These are phyloP conservation scores for Clunio marinus DNA, from an alignment of 2,888 invertebrate species.

Conservation along the genomic window DNA sequence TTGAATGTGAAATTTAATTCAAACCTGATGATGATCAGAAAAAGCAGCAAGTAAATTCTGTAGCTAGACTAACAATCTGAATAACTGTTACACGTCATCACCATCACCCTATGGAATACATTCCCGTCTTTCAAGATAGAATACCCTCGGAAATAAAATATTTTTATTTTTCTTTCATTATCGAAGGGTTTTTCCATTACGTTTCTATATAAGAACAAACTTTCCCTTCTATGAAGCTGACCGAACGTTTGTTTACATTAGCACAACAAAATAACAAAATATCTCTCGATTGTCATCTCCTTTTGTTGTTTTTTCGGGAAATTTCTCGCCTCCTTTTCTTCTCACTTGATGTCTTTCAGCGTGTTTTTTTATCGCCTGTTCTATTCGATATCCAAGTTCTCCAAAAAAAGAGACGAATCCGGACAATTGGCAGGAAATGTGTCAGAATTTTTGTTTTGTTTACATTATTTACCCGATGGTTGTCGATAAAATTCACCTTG, in stretches of 20 bases:
- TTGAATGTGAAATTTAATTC: too few relatives aligned
- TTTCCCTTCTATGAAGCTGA: neutral
- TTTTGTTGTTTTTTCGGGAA: neutral
- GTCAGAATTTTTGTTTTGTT: constrained; percentile 2
- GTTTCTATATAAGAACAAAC: too few relatives aligned
- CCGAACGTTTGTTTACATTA: constrained; percentile 3
- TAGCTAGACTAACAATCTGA: too few relatives aligned
- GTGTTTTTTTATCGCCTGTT: constrained; percentile 2
- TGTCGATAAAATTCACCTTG: neutral
- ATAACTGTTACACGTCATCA: neutral
- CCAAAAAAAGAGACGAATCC: constrained; percentile 2
- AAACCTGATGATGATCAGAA: too few relatives aligned
- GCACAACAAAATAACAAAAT: constrained; percentile 1
- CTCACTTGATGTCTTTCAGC: neutral
- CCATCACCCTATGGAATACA: neutral
- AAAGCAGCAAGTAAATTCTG: too few relatives aligned
- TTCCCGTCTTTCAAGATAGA: neutral
- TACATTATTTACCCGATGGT: neutral
- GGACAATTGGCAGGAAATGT: neutral
- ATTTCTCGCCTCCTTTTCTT: too few relatives aligned
- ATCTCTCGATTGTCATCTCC: constrained; percentile 7
- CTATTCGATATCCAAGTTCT: neutral
- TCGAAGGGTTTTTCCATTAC: constrained; percentile 10
- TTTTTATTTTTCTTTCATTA: constrained; percentile 24
- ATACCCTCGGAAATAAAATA: constrained; percentile 1